Percentiles rank a stretch among this genome's conserved stretches.
Conservation (phyloP, 2,113 vertebrate species). For the Sturnus vulgaris region DNA sequence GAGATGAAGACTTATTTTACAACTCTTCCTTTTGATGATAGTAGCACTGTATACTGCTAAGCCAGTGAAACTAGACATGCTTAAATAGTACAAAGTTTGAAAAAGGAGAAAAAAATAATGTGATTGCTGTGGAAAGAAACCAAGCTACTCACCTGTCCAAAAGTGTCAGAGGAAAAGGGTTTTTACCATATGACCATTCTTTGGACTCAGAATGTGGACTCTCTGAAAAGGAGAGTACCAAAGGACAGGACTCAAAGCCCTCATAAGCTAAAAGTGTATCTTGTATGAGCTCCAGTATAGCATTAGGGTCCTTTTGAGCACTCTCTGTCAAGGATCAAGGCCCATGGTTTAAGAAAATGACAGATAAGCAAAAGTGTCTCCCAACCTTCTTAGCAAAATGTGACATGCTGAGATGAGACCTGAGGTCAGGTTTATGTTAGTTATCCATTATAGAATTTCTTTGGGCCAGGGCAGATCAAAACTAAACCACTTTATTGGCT, state of each 20-base stretch:
- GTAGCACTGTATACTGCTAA: slow-evolving; percentile 8
- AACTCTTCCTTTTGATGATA: slow-evolving; percentile 45
- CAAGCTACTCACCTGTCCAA: not conserved
- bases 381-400: not conserved
- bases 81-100: not conserved
- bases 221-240: not conserved
- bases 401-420: not conserved
- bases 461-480: not conserved
- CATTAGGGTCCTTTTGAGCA: not conserved
- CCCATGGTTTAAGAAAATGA: not conserved
- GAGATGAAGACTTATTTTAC: slow-evolving; percentile 63
- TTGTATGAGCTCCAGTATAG: not conserved
- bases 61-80: not conserved
- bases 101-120: not conserved
- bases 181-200: not conserved
- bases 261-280: not conserved
- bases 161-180: not conserved
- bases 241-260: not conserved
- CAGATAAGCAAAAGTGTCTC: slow-evolving; percentile 1
- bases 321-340: not conserved
- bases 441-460: not conserved
- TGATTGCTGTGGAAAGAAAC: not conserved
- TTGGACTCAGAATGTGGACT: not conserved
- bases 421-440: not conserved
- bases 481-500: not conserved